Evolutionary conservation across 1,140 invertebrate genomes (phyloP).

Genomic region (Micrasema longulum): DNA sequence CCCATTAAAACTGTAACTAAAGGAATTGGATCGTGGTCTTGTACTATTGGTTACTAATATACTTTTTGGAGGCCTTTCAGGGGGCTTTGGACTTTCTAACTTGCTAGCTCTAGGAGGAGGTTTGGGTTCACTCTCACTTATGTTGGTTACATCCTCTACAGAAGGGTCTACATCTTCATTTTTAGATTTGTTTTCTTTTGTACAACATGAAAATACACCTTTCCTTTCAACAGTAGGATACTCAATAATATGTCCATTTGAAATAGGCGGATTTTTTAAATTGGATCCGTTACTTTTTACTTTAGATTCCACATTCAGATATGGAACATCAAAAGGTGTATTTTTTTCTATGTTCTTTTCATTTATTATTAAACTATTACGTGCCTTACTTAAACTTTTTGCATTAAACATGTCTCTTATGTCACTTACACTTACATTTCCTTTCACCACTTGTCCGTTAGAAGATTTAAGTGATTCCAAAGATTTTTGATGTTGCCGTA

Average conservation of each 20-base stretch:
- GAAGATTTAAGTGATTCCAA: slow-evolving; percentile 52
- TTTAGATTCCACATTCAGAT: slow-evolving; percentile 64
- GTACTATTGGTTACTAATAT: slow-evolving; percentile 63
- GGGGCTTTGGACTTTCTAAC: slow-evolving; percentile 64
- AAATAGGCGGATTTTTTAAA: slow-evolving; percentile 61
- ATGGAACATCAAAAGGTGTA: slow-evolving; percentile 44
- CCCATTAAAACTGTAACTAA: slow-evolving; percentile 64
- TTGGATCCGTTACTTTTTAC: slow-evolving; percentile 61
- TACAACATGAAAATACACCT: slow-evolving; percentile 76
- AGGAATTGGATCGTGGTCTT: slow-evolving; percentile 69
- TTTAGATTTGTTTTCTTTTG: slow-evolving; percentile 69
- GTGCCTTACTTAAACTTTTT: slow-evolving; percentile 65
- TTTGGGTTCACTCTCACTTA: slow-evolving; percentile 65
- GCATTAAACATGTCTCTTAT: slow-evolving; percentile 67
- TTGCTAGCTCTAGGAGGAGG: slow-evolving; percentile 71
- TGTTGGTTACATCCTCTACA: slow-evolving; percentile 50
- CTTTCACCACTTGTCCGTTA: slow-evolving; percentile 66
- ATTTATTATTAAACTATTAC: slow-evolving; percentile 66
- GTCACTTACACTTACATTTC: slow-evolving; percentile 66
- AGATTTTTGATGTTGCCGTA: slow-evolving; percentile 56
- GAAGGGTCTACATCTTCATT: slow-evolving; percentile 58
- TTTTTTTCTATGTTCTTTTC: slow-evolving; percentile 59
- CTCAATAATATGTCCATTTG: slow-evolving; percentile 70
- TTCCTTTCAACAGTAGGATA: slow-evolving; percentile 76
- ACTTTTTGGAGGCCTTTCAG: slow-evolving; percentile 73